Percentiles rank a stretch among this genome's conserved stretches.
Conservation (phyloP, 1,140 invertebrate genomes). For the Oscheius sp. region DNA sequence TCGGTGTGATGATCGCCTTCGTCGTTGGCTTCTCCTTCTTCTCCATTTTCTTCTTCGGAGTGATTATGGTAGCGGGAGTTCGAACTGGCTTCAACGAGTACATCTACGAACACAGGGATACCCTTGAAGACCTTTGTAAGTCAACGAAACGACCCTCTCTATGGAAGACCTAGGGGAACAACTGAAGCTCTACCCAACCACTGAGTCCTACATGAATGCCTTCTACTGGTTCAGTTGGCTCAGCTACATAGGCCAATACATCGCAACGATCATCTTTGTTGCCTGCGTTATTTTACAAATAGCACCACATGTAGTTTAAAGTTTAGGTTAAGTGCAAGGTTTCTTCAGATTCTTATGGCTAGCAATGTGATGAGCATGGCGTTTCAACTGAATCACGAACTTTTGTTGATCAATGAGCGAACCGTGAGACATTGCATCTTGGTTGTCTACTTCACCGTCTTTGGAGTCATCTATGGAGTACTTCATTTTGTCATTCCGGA, state of each 20-base stretch:
- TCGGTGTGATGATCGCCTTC: neutral
- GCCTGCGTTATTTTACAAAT: neutral
- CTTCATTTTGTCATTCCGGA: neutral
- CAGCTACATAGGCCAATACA: neutral
- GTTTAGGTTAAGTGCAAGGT: neutral
- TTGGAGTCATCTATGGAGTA: neutral
- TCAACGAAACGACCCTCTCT: neutral
- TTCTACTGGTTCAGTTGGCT: neutral
- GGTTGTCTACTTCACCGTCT: neutral
- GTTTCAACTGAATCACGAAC: neutral
- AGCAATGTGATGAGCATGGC: neutral
- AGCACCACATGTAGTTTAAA: neutral
- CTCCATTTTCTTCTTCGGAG: neutral
- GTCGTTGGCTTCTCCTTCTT: neutral
- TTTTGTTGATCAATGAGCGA: neutral
- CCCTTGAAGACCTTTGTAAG: neutral
- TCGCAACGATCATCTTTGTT: neutral
- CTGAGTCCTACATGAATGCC: neutral
- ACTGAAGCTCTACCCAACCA: neutral
- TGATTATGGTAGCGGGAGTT: neutral
- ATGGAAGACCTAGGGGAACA: too few relatives aligned
- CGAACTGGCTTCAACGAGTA: neutral
- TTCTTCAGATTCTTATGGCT: neutral
- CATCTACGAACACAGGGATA: too few relatives aligned
- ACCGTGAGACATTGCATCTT: neutral